These are phyloP conservation scores for Malurus melanocephalus DNA, from an alignment of 2,113 vertebrate species.

Conservation along the genomic window DNA sequence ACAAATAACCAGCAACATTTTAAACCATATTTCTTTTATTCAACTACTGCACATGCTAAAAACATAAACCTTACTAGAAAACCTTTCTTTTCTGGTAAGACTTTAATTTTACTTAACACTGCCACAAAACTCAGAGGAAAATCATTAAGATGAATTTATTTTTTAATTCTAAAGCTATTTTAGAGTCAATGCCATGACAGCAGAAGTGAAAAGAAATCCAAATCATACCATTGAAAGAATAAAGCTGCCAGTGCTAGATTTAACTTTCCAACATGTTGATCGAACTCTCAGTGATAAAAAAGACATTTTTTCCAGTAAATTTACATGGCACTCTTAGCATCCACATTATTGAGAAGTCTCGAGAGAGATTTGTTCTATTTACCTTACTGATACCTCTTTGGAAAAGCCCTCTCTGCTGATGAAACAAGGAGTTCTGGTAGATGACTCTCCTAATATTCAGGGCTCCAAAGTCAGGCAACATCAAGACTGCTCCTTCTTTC, in stretches of 20 bases:
- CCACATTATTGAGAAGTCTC: not conserved
- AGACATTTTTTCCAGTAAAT: not conserved
- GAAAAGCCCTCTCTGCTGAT: not conserved
- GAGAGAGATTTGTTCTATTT: not conserved
- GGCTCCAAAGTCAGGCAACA: not conserved
- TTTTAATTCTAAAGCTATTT: not conserved
- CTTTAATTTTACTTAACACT: not conserved
- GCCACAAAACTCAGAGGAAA: not conserved
- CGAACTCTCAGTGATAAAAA: not conserved
- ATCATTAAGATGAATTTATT: not conserved
- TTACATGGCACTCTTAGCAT: not conserved
- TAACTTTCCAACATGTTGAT: not conserved
- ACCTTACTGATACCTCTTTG: not conserved
- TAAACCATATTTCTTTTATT: not conserved
- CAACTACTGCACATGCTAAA: not conserved
- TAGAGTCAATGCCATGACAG: not conserved
- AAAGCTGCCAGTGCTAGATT: not conserved
- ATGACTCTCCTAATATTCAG: not conserved
- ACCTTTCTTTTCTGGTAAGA: not conserved
- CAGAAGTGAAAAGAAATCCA: conserved; percentile 1
- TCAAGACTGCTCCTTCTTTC: not conserved
- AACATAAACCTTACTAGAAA: not conserved
- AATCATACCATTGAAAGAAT: not conserved
- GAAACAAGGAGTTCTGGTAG: not conserved
- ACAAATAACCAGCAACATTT: not conserved